A percentile compares a stretch with the other conserved stretches of the same genome.
Evolutionary conservation across 2,888 invertebrate species (phyloP).

Genomic region (Neocrepidodera transversa): DNA sequence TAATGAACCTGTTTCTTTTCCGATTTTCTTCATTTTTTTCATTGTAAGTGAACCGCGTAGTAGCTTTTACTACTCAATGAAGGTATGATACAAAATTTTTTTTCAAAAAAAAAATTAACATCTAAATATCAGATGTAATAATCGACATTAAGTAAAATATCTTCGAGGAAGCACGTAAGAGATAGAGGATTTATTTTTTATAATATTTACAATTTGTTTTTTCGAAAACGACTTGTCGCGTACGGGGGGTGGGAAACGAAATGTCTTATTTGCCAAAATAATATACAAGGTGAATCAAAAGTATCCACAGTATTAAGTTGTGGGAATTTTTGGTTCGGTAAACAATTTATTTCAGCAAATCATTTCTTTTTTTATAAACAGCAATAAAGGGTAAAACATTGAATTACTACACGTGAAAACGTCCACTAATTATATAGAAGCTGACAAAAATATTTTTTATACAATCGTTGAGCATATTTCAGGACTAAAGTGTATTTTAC

Average conservation of each 20-base stretch:
- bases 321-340: background rate
- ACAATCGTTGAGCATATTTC: slow-evolving; percentile 42
- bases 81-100: slow-evolving; percentile 49
- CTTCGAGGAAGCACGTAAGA: slow-evolving; percentile 54
- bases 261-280: slow-evolving; percentile 14
- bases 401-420: slow-evolving; percentile 22
- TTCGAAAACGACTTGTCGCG: slow-evolving; percentile 44
- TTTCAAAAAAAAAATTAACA: slow-evolving; percentile 40
- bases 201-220: slow-evolving; percentile 34
- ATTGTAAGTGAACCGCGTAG: slow-evolving; percentile 54
- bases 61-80: slow-evolving; percentile 45
- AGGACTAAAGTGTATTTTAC: slow-evolving; percentile 40
- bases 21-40: too few species aligned
- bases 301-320: background rate
- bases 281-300: background rate
- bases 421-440: slow-evolving; percentile 18
- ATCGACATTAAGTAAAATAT: slow-evolving; percentile 45
- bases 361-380: slow-evolving; percentile 2
- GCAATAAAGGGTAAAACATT: slow-evolving; percentile 22
- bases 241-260: slow-evolving; percentile 7
- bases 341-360: slow-evolving; percentile 12
- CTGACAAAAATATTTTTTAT: slow-evolving; percentile 37
- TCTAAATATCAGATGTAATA: slow-evolving; percentile 41
- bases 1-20: too few species aligned
- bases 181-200: slow-evolving; percentile 42